Evolutionary conservation across 2,888 invertebrate species (phyloP).

Genomic region (Leptura quadrifasciata): DNA sequence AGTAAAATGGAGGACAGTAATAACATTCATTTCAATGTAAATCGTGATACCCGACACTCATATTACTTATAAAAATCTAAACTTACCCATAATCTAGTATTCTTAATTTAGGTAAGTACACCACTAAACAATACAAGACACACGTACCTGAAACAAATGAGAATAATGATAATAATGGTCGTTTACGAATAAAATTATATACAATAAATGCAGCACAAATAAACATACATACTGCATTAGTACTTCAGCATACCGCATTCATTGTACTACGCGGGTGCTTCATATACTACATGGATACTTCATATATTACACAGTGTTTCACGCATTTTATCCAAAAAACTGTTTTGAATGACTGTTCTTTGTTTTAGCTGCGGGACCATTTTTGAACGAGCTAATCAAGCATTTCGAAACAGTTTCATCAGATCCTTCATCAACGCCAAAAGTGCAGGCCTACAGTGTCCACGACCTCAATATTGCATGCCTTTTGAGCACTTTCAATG

Average conservation of each 20-base stretch:
- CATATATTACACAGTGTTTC: no score
- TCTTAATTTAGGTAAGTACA: no score
- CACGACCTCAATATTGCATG: slow-evolving; percentile 42
- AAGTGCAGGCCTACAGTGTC: slow-evolving; percentile 28
- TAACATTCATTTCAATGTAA: no score
- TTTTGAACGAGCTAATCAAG: slow-evolving; percentile 36
- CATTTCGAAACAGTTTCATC: slow-evolving; percentile 33
- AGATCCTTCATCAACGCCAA: neutral
- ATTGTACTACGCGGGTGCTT: no score
- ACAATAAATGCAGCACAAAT: neutral
- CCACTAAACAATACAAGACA: no score
- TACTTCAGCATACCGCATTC: no score
- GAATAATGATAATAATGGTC: neutral
- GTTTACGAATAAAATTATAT: neutral
- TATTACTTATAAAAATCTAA: neutral
- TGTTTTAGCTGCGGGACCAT: slow-evolving; percentile 34
- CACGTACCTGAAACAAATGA: slow-evolving; percentile 1
- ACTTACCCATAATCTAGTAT: neutral
- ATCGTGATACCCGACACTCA: no score
- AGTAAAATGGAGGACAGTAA: no score
- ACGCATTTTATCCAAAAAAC: no score
- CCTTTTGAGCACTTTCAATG: slow-evolving; percentile 32
- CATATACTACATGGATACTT: no score
- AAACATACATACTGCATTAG: no score
- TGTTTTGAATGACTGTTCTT: slow-evolving; percentile 3